Conservation (phyloP, 1,140 invertebrate species). For the Drosophila navojoa region DNA sequence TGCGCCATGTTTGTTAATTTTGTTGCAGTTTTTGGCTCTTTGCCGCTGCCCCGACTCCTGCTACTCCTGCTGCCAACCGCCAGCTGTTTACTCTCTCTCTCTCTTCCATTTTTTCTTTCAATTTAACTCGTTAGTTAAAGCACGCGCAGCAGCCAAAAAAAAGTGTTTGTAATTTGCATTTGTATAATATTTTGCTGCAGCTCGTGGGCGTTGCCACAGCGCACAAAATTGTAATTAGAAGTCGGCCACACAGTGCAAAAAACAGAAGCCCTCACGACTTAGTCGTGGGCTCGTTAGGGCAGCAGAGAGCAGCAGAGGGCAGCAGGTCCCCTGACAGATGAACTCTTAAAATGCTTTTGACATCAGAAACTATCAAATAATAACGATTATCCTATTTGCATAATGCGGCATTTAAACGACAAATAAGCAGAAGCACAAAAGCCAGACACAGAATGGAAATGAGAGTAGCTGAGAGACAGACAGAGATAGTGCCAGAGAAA, state of each 20-base stretch:
- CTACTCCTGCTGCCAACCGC: not conserved
- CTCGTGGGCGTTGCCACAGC: conserved; percentile 50
- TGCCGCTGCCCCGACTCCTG: not conserved
- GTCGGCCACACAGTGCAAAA: conserved; percentile 22
- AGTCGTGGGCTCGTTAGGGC: too few relatives aligned
- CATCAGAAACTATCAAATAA: conserved; percentile 82
- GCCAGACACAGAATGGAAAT: conserved; percentile 41
- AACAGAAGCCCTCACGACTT: not conserved
- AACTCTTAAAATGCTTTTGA: conserved; percentile 66
- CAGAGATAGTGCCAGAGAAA: conserved; percentile 1
- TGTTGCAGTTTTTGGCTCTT: conserved; percentile 25
- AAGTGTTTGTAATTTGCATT: conserved; percentile 38
- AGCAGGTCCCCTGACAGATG: conserved; percentile 31
- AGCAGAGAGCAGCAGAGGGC: not conserved
- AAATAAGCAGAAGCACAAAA: conserved; percentile 66
- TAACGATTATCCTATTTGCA: conserved; percentile 83
- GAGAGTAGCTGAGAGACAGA: conserved; percentile 5
- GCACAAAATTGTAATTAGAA: conserved; percentile 64
- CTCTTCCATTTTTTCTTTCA: conserved; percentile 18
- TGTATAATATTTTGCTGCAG: conserved; percentile 22
- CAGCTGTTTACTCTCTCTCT: conserved; percentile 5
- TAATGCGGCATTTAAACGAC: conserved; percentile 82
- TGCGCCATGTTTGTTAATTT: conserved; percentile 56
- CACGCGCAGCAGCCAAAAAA: conserved; percentile 1
- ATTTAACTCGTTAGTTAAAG: conserved; percentile 34